phyloP scores from a whole-genome alignment of 92 coral and sea anemone species.

The Palythoa grandiflora region DNA sequence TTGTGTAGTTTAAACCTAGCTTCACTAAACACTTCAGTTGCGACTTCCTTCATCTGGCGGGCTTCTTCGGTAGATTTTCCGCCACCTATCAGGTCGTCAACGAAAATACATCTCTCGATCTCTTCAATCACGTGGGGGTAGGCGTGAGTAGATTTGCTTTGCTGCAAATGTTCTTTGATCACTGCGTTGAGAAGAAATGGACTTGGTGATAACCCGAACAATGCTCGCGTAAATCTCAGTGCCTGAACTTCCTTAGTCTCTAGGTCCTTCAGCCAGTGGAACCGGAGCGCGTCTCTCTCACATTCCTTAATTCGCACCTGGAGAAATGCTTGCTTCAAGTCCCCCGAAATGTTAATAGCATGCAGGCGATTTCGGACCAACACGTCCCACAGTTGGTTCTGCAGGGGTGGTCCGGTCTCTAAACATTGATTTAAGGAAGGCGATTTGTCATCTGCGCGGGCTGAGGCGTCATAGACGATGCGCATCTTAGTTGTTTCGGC shows the following conservation, averaged over 20 bases:
- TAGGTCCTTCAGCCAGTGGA: slow-evolving; percentile 43
- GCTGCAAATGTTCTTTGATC: slow-evolving; percentile 16
- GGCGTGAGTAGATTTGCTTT: not conserved
- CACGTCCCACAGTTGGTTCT: slow-evolving; percentile 50
- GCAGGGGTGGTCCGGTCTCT: slow-evolving; percentile 46
- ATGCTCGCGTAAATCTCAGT: not conserved
- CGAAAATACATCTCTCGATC: not conserved
- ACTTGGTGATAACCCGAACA: slow-evolving; percentile 17
- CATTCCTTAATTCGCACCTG: slow-evolving; percentile 44
- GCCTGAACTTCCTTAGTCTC: slow-evolving; percentile 20
- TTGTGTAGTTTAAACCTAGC: not conserved
- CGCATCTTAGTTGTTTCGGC: slow-evolving; percentile 29
- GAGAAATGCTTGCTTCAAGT: slow-evolving; percentile 17
- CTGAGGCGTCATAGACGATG: slow-evolving; percentile 36
- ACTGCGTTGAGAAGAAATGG: slow-evolving; percentile 38
- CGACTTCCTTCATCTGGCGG: slow-evolving; percentile 26
- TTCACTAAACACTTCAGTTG: slow-evolving; percentile 1
- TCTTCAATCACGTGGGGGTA: too few species aligned
- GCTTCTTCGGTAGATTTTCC: slow-evolving; percentile 17
- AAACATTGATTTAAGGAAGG: slow-evolving; percentile 53
- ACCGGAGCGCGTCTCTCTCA: slow-evolving; percentile 50
- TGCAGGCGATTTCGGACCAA: slow-evolving; percentile 42
- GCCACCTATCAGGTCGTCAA: slow-evolving; percentile 5
- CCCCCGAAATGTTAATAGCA: slow-evolving; percentile 36
- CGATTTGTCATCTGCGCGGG: slow-evolving; percentile 25